phyloP scores from a whole-genome alignment of 2,113 vertebrate species.

The Otis tarda region DNA sequence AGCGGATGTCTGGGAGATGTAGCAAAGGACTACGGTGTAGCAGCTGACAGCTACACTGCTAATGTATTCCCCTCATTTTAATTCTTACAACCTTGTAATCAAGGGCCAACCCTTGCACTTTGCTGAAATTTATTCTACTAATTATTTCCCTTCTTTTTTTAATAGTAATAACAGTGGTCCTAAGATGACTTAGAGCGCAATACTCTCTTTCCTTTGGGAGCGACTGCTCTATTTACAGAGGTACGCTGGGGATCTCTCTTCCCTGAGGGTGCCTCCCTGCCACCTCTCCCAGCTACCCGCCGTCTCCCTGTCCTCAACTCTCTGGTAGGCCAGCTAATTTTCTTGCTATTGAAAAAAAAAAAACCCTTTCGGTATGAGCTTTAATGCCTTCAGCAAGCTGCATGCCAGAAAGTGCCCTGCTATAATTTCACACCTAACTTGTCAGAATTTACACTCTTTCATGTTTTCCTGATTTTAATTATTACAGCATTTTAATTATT shows the following conservation, averaged over 20 bases:
- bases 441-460: not conserved
- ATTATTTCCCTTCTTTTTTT: not conserved
- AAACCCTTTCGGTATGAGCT: not conserved
- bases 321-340: not conserved
- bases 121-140: not conserved
- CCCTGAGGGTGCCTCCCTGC: not conserved
- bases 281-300: not conserved
- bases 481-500: not conserved
- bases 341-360: not conserved
- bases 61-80: not conserved
- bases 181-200: not conserved
- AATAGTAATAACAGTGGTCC: not conserved
- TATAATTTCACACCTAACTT: not conserved
- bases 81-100: not conserved
- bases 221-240: not conserved
- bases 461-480: not conserved
- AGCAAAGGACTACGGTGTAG: not conserved
- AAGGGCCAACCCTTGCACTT: not conserved
- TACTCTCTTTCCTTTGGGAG: not conserved
- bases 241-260: not conserved
- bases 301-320: not conserved
- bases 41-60: not conserved
- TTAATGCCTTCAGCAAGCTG: not conserved
- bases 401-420: not conserved
- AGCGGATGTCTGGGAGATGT: not conserved